Evolutionary conservation across 2,797 vertebrate species (phyloP), one percentile per base, ranked within the genome.

Genomic region (Champsocephalus gunnari): DNA sequence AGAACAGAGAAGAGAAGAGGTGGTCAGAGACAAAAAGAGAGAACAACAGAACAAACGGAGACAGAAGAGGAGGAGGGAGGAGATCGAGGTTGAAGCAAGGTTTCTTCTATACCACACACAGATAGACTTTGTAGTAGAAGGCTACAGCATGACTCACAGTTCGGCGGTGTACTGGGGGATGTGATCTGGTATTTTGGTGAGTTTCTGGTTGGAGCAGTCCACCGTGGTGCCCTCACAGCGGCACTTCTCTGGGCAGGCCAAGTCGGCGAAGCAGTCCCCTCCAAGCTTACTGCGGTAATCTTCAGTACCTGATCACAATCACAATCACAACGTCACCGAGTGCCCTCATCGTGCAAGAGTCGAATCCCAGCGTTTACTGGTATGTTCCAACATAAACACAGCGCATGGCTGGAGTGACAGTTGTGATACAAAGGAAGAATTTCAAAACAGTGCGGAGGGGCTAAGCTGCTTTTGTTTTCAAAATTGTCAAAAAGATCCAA

Each of bases 131-230:
- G 57, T 53, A 38, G 44, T 12, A 44, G 32, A 58, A 24, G 19
- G 74, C 57, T 44, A 59, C 21, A 54, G 63, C 2, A 21, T 70
- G 82, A 97, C 98, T 98, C 94, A 99, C 98, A 99, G 93, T 82
- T 99, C 98, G 13, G 97, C 96, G 0, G 97, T 98, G 91, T 99
- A 99, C 77, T 98, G 98, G 12, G 98, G 98, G 77, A 99, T 96
- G 87, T 98, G 98, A 55, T 99, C 98, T 14, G 98, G 98, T 88
- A 99, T 96, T 93, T 96, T 98, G 92, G 86, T 95, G 87, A 99
- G 96, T 80, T 98, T 99, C 89, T 99, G 98, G 93, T 98, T 99
- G 90, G 98, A 98, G 93, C 98, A 99, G 86, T 99, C 98, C 51
- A 99, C 97, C 0, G 97, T 99, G 74, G 98, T 99, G 44, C 98